A percentile compares a stretch with the other conserved stretches of the same genome.
These are phyloP conservation scores for Cryptus armator DNA, from an alignment of 2,888 invertebrate species.

Conservation along the genomic window DNA sequence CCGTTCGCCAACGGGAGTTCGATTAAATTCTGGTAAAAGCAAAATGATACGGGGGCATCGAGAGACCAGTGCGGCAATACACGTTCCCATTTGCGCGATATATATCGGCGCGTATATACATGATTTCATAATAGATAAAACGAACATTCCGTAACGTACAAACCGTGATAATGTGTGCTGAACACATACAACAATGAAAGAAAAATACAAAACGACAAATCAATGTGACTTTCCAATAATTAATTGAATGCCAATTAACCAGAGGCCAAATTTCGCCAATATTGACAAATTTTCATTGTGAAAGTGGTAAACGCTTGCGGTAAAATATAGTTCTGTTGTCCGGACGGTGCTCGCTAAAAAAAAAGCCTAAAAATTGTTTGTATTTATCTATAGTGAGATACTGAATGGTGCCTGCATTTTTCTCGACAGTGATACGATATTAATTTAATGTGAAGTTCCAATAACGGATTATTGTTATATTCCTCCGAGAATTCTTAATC, in stretches of 20 bases:
- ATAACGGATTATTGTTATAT: too few relatives aligned
- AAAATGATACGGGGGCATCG: slow-evolving; percentile 10
- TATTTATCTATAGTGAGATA: too few relatives aligned
- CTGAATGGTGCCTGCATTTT: neutral
- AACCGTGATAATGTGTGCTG: neutral
- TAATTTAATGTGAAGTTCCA: too few relatives aligned
- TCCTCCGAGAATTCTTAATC: too few relatives aligned
- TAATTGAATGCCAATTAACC: neutral
- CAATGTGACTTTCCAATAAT: neutral
- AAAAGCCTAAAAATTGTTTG: too few relatives aligned
- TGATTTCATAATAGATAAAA: neutral
- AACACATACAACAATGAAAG: neutral
- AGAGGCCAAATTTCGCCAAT: neutral
- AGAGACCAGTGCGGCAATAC: neutral
- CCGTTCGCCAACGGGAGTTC: slow-evolving; percentile 17
- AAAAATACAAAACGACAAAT: neutral
- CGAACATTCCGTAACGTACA: neutral
- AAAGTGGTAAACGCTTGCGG: too few relatives aligned
- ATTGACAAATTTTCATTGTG: neutral
- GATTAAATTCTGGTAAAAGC: slow-evolving; percentile 51
- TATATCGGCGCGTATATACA: neutral
- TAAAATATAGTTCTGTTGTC: too few relatives aligned
- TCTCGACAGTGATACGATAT: neutral
- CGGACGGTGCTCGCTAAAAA: too few relatives aligned
- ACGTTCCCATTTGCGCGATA: neutral